Conservation (phyloP, 92 coral and sea anemone species). For the Meandrina meandrites region DNA sequence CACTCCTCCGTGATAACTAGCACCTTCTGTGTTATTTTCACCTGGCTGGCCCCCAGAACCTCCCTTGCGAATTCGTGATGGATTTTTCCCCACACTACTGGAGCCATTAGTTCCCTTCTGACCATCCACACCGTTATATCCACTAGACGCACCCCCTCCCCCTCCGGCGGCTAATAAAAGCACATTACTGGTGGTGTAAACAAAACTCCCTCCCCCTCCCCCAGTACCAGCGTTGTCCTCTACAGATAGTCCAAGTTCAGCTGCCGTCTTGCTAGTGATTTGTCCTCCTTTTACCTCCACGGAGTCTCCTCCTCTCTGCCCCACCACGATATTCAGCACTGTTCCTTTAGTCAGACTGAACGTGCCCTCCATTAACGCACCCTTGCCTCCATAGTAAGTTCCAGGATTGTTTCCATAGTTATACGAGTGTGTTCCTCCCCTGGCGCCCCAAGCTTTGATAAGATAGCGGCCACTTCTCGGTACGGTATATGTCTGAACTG, state of each 20-base stretch:
- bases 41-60: not conserved
- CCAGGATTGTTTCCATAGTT: slow-evolving; percentile 10
- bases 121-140: slow-evolving; percentile 44
- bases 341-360: slow-evolving; percentile 27
- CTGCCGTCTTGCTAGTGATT: slow-evolving; percentile 40
- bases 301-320: slow-evolving; percentile 58
- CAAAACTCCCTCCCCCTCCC: slow-evolving; percentile 74
- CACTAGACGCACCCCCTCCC: slow-evolving; percentile 69
- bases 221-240: slow-evolving; percentile 74
- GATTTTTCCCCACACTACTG: not conserved
- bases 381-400: slow-evolving; percentile 57
- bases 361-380: slow-evolving; percentile 50
- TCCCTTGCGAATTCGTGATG: not conserved
- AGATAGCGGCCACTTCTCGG: not conserved
- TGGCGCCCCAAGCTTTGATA: not conserved
- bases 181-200: slow-evolving; percentile 38
- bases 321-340: slow-evolving; percentile 46
- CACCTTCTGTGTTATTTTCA: not conserved
- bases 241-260: slow-evolving; percentile 50
- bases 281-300: slow-evolving; percentile 54
- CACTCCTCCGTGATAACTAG: no score
- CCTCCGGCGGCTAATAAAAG: slow-evolving; percentile 70
- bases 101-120: not conserved
- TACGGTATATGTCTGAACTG: not conserved
- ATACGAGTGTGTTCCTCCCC: not conserved